Evolutionary conservation across 2,113 vertebrate species (phyloP).

Genomic region (Heloderma charlesbogerti): DNA sequence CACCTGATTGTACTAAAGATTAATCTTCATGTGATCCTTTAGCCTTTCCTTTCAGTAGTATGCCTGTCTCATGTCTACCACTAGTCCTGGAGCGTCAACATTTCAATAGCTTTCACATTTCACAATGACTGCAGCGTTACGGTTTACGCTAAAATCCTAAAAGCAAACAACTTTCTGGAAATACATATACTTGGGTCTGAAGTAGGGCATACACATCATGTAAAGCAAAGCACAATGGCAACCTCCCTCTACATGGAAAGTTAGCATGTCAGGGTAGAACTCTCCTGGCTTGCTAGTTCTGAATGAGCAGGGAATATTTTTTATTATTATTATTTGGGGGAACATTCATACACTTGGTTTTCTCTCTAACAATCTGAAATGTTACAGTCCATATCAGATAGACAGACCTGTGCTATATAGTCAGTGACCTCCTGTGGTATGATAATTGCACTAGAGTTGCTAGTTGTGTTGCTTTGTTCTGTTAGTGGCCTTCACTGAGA

Average conservation of each 20-base stretch:
- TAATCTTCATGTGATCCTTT: accelerated
- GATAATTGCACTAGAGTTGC: too few relatives aligned
- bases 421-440: background rate
- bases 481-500: too few relatives aligned
- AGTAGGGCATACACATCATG: too few relatives aligned
- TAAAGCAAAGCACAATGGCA: background rate
- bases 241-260: background rate
- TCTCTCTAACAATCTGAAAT: too few relatives aligned
- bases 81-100: background rate
- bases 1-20: background rate
- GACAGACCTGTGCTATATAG: background rate
- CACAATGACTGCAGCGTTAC: background rate
- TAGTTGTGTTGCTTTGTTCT: too few relatives aligned
- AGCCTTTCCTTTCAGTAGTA: background rate
- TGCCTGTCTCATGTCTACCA: background rate
- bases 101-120: background rate
- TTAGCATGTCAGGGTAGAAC: background rate
- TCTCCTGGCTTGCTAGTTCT: background rate
- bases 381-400: background rate
- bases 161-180: background rate
- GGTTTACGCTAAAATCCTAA: background rate
- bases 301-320: background rate
- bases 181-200: background rate
- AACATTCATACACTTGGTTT: background rate
- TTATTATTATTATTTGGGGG: background rate